Evolutionary conservation across 1,140 invertebrate species (phyloP), one percentile per base, ranked within the genome.

Genomic region (Physella acuta): DNA sequence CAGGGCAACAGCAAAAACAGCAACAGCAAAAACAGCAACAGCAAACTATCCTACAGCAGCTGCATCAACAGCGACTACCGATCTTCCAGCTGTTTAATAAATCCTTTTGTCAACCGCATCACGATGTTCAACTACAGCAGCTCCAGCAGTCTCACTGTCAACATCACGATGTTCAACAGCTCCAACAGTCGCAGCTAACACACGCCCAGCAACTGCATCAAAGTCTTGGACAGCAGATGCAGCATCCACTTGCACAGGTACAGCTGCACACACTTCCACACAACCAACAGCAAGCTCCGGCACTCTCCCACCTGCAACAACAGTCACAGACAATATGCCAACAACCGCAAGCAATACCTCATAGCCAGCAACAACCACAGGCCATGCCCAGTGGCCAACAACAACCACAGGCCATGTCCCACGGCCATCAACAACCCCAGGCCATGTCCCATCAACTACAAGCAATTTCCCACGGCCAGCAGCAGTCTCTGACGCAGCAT

Each of bases 61-160:
- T 14, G 34, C 39, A 64, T 14, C 68, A 63, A 31, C 49, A 70
- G 56, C 0, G 60, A 20, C 26, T 51, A 33, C 58, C 64, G 16
- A 53, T 67, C 28, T 67, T 56, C 26, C 51, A 67, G 20, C 34
- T 67, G 16, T 56, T 56, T 28, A 67, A 67, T 52, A 67, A 67
- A 39, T 56, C 64, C 3, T 56, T 56, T 26, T 56, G 64, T 26
- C 64, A 67, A 4, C 53, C 64, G n/a, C 31, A 63, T 26, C 36
- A 24, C 33, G 33, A 53, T 4, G 24, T 17, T 16, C 26, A 56
- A 26, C 61, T 31, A 0, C 51, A 63, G 34, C 61, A 63, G 37
- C 31, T 33, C 34, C 39, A 62, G 24, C 44, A 68, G 30, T 39
- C n/a, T 20, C 68, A 62, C 11, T 16, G 44, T 60, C 70, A 49